phyloP scores from a whole-genome alignment of 2,888 invertebrate species.

The Tachina fera region DNA sequence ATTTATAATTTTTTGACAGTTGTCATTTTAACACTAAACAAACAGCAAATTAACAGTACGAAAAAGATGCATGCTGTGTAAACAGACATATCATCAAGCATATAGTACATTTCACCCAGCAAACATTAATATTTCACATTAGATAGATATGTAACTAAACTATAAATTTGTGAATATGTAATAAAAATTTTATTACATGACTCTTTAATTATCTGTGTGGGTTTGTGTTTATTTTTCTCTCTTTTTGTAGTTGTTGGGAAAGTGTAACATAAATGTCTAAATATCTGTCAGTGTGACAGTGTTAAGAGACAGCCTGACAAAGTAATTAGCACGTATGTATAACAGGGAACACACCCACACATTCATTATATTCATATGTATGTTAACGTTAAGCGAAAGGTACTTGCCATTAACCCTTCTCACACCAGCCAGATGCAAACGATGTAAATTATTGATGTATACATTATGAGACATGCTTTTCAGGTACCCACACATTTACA shows the following conservation, averaged over 20 bases:
- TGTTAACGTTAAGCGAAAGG: not conserved
- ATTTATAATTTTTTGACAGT: constrained; percentile 34
- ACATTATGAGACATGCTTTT: too few relatives aligned
- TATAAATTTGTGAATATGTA: too few relatives aligned
- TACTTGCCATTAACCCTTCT: not conserved
- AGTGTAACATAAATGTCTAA: constrained; percentile 24
- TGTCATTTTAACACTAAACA: constrained; percentile 16
- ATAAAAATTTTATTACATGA: too few relatives aligned
- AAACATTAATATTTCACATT: not conserved
- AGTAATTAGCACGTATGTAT: constrained; percentile 38
- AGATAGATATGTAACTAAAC: not conserved
- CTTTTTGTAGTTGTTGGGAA: not conserved
- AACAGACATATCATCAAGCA: too few relatives aligned
- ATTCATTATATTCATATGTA: constrained; percentile 1
- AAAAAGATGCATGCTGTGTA: not conserved
- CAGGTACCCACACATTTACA: too few relatives aligned
- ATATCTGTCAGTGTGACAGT: not conserved
- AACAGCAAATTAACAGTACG: not conserved
- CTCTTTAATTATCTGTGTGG: too few relatives aligned
- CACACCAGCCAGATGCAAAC: not conserved
- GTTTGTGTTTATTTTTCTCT: not conserved
- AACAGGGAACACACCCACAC: not conserved
- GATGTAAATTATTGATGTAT: too few relatives aligned
- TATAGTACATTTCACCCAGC: not conserved
- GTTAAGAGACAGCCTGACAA: constrained; percentile 26